Base-by-base conservation (phyloP, 2,797 vertebrate genomes). In the Sebastes vulpes region DNA sequence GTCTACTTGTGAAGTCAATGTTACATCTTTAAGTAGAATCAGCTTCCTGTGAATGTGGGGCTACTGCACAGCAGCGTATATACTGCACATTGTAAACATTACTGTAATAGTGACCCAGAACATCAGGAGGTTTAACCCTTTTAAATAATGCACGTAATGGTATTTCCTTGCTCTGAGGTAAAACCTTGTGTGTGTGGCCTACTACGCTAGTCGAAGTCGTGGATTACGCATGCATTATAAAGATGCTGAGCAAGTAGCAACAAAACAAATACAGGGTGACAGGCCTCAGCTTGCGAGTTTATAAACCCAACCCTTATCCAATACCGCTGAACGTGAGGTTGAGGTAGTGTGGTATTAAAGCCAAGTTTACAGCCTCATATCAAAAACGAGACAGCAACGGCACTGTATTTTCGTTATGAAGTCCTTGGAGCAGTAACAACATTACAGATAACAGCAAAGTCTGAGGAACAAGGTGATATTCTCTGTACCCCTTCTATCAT, bases 121-220 rank as follows among this genome's bases (percentile, higher is more conserved):
- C 59, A 75, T 52, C 56, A 70, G 46, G 25, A 38, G 25, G 69
- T 83, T 92, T 91, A 86, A 85, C 84, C 65, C 63, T 59, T 69
- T 65, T 92, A 11, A 92, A 92, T 93, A 80, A 92, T 83, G 72
- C 29, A 89, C 25, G 6, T 1, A 57, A 71, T 48, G 73, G 60
- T 78, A 38, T 86, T 88, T 86, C 71, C 68, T 79, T 38, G 50
- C 69, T 38, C 28, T 28, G 63, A 79, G 46, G 69, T 77, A 58
- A 79, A 67, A 42, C 52, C 60, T 6, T 21, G 20, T 38, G 35
- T 38, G 11, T 59, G 21, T 54, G 35, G 38, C 56, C n/a, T 67
- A 53, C 65, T 74, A 14, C 10, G 46, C 58, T 14, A 11, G 68
- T n/a, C 16, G 8, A 25, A 61, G 69, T 38, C 77, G 69, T 75